Percentiles rank a stretch among this genome's conserved stretches.
Evolutionary conservation across 2,888 invertebrate genomes (phyloP).

Genomic region (Steinernema hermaphroditum): DNA sequence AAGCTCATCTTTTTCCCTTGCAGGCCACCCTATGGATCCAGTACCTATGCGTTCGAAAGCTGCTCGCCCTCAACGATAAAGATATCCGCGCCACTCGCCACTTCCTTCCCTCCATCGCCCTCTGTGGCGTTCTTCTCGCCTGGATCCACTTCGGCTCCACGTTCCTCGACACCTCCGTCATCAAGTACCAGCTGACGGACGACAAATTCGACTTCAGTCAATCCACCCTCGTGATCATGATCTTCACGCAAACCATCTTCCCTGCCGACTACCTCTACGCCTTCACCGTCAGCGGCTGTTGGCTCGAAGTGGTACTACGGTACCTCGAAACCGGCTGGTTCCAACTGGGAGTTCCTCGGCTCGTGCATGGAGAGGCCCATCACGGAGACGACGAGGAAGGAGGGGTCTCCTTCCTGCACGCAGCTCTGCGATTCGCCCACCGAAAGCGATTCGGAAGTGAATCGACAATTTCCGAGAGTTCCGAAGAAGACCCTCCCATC

Average conservation of each 20-base stretch:
- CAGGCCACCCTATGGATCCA: conserved; percentile 44
- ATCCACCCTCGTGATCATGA: conserved; percentile 59
- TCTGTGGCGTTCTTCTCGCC: conserved; percentile 48
- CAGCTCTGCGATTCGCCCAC: conserved; percentile 9
- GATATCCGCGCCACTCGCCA: conserved; percentile 53
- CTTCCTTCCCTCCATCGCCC: conserved; percentile 55
- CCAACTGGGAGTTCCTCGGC: conserved; percentile 58
- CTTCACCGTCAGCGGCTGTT: conserved; percentile 63
- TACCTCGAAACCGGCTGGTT: conserved; percentile 62
- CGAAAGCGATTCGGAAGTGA: neutral
- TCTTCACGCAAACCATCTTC: conserved; percentile 64
- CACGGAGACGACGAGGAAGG: conserved; percentile 28
- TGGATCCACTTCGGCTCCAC: conserved; percentile 62
- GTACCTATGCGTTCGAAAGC: conserved; percentile 54
- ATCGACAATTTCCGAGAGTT: neutral
- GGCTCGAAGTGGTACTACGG: conserved; percentile 60
- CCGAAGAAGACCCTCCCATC: neutral
- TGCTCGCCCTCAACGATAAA: conserved; percentile 54
- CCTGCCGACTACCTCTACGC: conserved; percentile 65
- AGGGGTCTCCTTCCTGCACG: conserved; percentile 6
- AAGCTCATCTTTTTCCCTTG: conserved; percentile 2
- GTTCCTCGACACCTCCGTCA: conserved; percentile 58
- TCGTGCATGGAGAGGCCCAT: conserved; percentile 34
- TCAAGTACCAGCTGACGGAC: conserved; percentile 62
- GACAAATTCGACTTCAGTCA: conserved; percentile 48